phyloP scores from a whole-genome alignment of 2,113 vertebrate species.

The Rhea pennata region DNA sequence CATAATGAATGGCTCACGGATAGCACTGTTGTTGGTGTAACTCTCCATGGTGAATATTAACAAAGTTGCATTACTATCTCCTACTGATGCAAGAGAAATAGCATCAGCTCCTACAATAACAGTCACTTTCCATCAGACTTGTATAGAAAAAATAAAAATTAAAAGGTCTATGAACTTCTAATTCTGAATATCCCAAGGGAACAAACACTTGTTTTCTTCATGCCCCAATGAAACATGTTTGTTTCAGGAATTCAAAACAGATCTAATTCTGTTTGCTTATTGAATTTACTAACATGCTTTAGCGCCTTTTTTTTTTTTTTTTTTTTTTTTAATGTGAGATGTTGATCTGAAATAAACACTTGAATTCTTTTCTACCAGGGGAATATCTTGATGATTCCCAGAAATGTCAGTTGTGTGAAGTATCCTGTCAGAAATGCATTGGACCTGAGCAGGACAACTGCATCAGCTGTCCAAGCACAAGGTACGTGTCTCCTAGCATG shows the following conservation, averaged over 20 bases:
- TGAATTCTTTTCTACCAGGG: slow-evolving; percentile 71
- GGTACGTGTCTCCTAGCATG: slow-evolving; percentile 73
- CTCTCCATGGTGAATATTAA: not conserved
- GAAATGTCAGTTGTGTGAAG: slow-evolving; percentile 82
- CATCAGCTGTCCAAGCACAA: slow-evolving; percentile 77
- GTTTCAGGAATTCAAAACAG: not conserved
- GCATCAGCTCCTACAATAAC: not conserved
- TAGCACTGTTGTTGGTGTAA: not conserved
- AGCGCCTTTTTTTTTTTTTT: no score
- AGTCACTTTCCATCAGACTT: not conserved
- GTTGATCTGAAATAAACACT: slow-evolving; percentile 18
- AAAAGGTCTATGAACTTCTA: not conserved
- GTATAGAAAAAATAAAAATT: not conserved
- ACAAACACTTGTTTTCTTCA: not conserved
- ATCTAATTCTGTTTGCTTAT: not conserved
- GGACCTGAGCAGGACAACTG: slow-evolving; percentile 85
- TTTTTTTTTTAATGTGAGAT: not conserved
- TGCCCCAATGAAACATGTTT: not conserved
- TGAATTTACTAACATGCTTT: not conserved
- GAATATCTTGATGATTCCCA: slow-evolving; percentile 74
- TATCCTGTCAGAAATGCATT: slow-evolving; percentile 82
- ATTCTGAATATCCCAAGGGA: not conserved
- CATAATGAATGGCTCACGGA: not conserved
- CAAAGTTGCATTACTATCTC: not conserved
- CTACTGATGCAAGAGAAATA: not conserved